A percentile compares a stretch with the other conserved stretches of the same genome.
phyloP scores from a whole-genome alignment of 2,888 invertebrate species.

The Conops quadrifasciatus region DNA sequence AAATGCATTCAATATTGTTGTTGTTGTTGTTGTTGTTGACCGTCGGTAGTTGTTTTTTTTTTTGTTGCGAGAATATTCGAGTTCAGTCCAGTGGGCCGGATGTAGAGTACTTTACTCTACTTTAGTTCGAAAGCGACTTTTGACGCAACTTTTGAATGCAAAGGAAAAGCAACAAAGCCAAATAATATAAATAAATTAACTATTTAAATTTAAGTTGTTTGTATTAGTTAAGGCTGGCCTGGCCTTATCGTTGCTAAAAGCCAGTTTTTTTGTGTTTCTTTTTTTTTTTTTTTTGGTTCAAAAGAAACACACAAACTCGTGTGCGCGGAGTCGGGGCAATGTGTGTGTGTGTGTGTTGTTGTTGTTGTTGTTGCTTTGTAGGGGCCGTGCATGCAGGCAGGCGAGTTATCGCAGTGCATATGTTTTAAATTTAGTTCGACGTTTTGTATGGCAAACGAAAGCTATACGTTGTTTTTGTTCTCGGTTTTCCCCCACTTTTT shows the following conservation, averaged over 20 bases:
- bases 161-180: conserved; percentile 48
- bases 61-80: too few species aligned
- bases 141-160: background rate
- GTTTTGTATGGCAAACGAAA: conserved; percentile 63
- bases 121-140: background rate
- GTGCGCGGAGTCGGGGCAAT: conserved; percentile 32
- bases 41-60: too few species aligned
- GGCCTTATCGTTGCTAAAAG: conserved; percentile 24
- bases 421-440: conserved; percentile 58
- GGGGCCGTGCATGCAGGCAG: background rate
- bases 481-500: conserved; percentile 13
- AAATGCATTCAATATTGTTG: conserved; percentile 19
- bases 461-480: conserved; percentile 55
- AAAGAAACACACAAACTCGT: background rate
- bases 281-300: too few species aligned
- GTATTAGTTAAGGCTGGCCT: conserved; percentile 46
- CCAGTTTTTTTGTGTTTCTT: background rate
- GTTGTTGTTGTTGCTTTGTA: background rate
- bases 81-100: too few species aligned
- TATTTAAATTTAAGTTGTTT: conserved; percentile 56
- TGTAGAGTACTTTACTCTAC: too few species aligned
- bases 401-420: conserved; percentile 12
- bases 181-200: conserved; percentile 58
- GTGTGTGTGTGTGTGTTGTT: background rate
- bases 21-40: conserved; percentile 45